phyloP scores from a whole-genome alignment of 2,797 vertebrate genomes.

The Nyctibius grandis region DNA sequence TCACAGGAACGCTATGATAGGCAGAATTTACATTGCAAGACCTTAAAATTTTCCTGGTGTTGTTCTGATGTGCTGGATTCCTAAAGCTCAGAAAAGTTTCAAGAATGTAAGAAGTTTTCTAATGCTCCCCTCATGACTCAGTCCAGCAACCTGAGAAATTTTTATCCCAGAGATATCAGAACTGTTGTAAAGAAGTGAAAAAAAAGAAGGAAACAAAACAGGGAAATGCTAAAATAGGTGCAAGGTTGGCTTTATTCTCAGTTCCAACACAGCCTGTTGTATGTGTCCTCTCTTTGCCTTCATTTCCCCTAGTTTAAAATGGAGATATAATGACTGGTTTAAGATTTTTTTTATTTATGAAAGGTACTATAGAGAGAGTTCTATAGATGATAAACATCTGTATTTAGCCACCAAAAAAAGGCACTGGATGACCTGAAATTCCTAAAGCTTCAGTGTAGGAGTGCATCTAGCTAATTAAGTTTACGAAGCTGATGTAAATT shows the following conservation, averaged over 20 bases:
- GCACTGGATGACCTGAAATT: neutral
- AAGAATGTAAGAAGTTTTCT: neutral
- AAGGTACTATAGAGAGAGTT: neutral
- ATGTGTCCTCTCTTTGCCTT: neutral
- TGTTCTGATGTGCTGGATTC: neutral
- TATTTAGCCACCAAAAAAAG: neutral
- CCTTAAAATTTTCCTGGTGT: neutral
- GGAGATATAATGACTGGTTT: neutral
- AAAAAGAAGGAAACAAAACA: neutral
- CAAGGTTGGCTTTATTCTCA: neutral
- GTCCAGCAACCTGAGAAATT: neutral
- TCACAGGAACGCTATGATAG: neutral
- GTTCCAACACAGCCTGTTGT: neutral
- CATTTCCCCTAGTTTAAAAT: neutral
- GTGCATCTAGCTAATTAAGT: neutral
- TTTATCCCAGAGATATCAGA: neutral
- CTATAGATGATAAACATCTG: neutral
- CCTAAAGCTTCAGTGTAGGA: neutral
- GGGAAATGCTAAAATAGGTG: neutral
- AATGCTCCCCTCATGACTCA: neutral
- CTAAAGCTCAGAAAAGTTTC: neutral
- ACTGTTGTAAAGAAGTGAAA: neutral
- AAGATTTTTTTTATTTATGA: neutral
- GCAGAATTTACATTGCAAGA: neutral
- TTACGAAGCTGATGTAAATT: neutral